phyloP scores from a whole-genome alignment of 2,888 invertebrate species.

The Stenolophus ochropezus region DNA sequence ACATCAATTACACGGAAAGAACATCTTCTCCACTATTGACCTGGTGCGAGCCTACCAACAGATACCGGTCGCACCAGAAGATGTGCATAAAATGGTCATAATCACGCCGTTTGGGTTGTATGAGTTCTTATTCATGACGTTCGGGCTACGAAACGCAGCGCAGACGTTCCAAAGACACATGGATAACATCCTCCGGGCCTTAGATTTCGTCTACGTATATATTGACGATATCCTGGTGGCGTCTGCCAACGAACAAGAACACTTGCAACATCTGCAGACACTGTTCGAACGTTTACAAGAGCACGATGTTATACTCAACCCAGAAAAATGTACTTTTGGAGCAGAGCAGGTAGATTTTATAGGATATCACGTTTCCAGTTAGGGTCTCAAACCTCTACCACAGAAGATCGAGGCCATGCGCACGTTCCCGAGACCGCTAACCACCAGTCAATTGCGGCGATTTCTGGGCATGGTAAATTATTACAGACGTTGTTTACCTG shows the following conservation, averaged over 20 bases:
- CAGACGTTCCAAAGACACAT: slow-evolving; percentile 64
- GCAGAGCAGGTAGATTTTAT: slow-evolving; percentile 60
- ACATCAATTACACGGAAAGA: slow-evolving; percentile 63
- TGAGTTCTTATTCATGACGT: no score
- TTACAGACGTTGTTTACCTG: slow-evolving; percentile 66
- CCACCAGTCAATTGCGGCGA: slow-evolving; percentile 64
- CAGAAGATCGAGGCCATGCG: slow-evolving; percentile 66
- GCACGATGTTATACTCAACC: slow-evolving; percentile 66
- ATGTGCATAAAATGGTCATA: slow-evolving; percentile 68
- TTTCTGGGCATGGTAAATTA: slow-evolving; percentile 67
- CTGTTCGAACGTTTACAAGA: slow-evolving; percentile 64
- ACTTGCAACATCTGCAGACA: slow-evolving; percentile 60
- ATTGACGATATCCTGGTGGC: slow-evolving; percentile 62
- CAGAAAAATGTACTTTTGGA: slow-evolving; percentile 64
- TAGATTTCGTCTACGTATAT: slow-evolving; percentile 63
- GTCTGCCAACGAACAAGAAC: slow-evolving; percentile 47
- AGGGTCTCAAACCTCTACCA: slow-evolving; percentile 66
- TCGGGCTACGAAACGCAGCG: no score
- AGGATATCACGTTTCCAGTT: slow-evolving; percentile 60
- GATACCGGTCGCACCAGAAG: slow-evolving; percentile 67
- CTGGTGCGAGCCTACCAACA: slow-evolving; percentile 67
- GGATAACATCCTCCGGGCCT: slow-evolving; percentile 60
- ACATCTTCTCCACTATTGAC: slow-evolving; percentile 65
- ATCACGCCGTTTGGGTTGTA: slow-evolving; percentile 66
- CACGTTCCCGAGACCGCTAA: slow-evolving; percentile 63